Conservation (phyloP, 2,888 invertebrate species). For the Eustalomyia histrio region DNA sequence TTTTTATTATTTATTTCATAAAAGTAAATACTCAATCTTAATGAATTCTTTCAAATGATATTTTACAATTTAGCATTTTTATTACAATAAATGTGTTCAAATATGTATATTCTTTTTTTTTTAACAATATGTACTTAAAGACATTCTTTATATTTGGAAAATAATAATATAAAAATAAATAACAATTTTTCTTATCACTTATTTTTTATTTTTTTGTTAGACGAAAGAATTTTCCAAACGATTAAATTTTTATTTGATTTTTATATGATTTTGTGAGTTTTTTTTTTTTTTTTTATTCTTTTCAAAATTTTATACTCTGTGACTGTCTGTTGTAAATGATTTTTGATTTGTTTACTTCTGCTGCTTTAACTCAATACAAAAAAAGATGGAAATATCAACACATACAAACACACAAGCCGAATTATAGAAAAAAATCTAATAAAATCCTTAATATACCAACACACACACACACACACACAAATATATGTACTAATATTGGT, state of each 20-base stretch:
- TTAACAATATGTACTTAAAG: neutral
- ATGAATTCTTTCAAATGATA: slow-evolving; percentile 1
- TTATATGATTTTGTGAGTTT: slow-evolving; percentile 56
- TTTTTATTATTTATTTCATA: slow-evolving; percentile 10
- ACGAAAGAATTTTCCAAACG: slow-evolving; percentile 60
- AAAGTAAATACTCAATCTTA: slow-evolving; percentile 29
- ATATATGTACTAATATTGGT: slow-evolving; percentile 9
- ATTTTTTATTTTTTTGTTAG: slow-evolving; percentile 10
- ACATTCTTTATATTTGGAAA: neutral
- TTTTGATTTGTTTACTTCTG: slow-evolving; percentile 64
- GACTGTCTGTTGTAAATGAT: slow-evolving; percentile 54
- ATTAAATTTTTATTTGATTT: slow-evolving; percentile 65
- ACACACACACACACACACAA: slow-evolving; percentile 8
- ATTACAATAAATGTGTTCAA: slow-evolving; percentile 4
- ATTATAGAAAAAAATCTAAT: slow-evolving; percentile 32
- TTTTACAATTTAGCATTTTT: neutral
- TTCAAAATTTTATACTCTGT: slow-evolving; percentile 12
- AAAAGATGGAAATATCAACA: slow-evolving; percentile 31
- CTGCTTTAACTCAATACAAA: slow-evolving; percentile 45
- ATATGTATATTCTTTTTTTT: neutral
- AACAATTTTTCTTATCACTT: slow-evolving; percentile 44
- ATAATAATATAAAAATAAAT: slow-evolving; percentile 19
- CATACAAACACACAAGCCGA: slow-evolving; percentile 24
- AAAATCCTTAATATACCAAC: slow-evolving; percentile 38
- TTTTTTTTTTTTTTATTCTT: too few relatives aligned